Base-by-base conservation (phyloP, 2,113 vertebrate species). In the Ivindomyrus marchei region DNA sequence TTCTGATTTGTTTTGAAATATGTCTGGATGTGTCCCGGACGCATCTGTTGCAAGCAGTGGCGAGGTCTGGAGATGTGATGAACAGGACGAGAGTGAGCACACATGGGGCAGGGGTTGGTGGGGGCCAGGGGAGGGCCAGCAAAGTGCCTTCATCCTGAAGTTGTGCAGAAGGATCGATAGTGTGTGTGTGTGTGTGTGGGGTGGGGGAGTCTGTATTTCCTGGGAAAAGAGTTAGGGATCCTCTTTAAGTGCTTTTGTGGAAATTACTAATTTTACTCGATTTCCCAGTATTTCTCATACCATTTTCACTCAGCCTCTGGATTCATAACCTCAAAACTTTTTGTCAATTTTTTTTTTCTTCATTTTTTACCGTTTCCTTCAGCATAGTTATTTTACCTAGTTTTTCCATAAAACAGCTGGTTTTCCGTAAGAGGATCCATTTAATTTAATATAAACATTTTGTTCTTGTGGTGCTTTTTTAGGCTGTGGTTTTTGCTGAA, bases 1-100 rank as follows among this genome's bases (percentile, higher is more conserved):
- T 80, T 70, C 10, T 47, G 66, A 89, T 49, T 89, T 74, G 74
- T 80, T 50, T 80, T 52, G 88, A 89, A 89, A 89, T 83, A 53
- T 84, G 70, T 84, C 52, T 84, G 88, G 88, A 53, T n/a, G 50
- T 80, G 42, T 89, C 17, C 84, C 9, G 74, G 47, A 74, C 36
- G 50, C 49, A 56, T 56, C 88, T 84, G 88, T 80, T 80, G 74
- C 74, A 56, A 56, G 47, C 49, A 15, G 74, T 42, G 88, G 70
- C 49, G 24, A 70, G 74, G 47, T 24, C 50, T 83, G 47, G 70
- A 24, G 24, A 31, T 47, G 58, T 17, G 88, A 49, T 5, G 46
- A 52, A 80, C 13, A 3, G 31, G 49, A 42, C 5, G 3, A 42
- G 31, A 27, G n/a, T 15, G 42, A 24, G 31, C 3, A 49, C 6